phyloP scores from a whole-genome alignment of 1,140 invertebrate species.

The Leucophenga varia region DNA sequence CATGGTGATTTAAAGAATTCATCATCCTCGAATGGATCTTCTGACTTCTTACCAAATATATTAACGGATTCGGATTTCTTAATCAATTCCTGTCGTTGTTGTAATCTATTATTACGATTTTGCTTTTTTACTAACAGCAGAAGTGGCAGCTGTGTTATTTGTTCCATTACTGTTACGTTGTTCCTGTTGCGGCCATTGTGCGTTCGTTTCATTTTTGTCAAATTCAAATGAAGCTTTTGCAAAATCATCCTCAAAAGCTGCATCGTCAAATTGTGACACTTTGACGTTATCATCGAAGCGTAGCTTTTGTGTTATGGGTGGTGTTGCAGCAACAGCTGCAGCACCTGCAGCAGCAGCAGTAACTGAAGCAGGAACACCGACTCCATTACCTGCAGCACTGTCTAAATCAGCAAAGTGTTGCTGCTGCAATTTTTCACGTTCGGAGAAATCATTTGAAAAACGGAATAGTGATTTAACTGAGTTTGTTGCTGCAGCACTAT shows the following conservation, averaged over 20 bases:
- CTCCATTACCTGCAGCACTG: no score
- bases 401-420: no score
- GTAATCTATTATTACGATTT: slow-evolving; percentile 38
- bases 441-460: slow-evolving; percentile 63
- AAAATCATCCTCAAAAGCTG: slow-evolving; percentile 53
- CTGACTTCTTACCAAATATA: slow-evolving; percentile 75
- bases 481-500: slow-evolving; percentile 14
- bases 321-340: slow-evolving; percentile 21
- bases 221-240: slow-evolving; percentile 54
- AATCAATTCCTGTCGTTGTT: slow-evolving; percentile 61
- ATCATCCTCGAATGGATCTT: slow-evolving; percentile 83
- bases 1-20: slow-evolving; percentile 71
- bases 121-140: slow-evolving; percentile 35
- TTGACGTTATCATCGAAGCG: slow-evolving; percentile 56
- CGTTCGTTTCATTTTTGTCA: slow-evolving; percentile 33
- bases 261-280: slow-evolving; percentile 55
- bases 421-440: slow-evolving; percentile 53
- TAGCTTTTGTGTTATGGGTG: slow-evolving; percentile 48
- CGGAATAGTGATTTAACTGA: slow-evolving; percentile 52
- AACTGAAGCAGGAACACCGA: no score
- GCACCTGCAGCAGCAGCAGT: slow-evolving; percentile 23
- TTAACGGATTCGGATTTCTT: slow-evolving; percentile 86
- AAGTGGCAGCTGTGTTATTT: slow-evolving; percentile 1
- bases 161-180: slow-evolving; percentile 2
- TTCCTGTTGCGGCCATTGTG: slow-evolving; percentile 16